A percentile compares a stretch with the other conserved stretches of the same genome.
phyloP scores from a whole-genome alignment of 2,113 vertebrate genomes.

The Notarius quadriscutis region DNA sequence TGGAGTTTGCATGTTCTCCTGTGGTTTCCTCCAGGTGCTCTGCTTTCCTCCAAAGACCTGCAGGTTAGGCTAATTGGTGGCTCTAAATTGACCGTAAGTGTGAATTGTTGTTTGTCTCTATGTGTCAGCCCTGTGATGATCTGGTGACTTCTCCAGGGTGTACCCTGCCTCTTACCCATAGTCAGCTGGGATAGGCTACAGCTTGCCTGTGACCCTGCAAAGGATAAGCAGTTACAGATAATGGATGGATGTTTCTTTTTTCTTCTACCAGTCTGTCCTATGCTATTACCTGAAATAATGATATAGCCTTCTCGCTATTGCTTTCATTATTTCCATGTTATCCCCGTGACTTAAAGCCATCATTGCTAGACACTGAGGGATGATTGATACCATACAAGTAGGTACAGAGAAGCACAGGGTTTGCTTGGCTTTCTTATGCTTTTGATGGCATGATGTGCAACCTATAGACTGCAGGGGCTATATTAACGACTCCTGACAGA shows the following conservation, averaged over 20 bases:
- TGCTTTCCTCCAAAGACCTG: too few species aligned
- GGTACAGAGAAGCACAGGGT: background rate
- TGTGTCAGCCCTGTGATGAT: too few species aligned
- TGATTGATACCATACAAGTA: conserved; percentile 2
- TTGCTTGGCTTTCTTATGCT: conserved; percentile 22
- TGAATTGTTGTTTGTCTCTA: too few species aligned
- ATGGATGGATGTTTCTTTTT: background rate
- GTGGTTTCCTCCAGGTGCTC: too few species aligned
- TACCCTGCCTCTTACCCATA: too few species aligned
- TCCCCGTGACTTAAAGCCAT: background rate
- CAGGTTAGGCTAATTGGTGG: too few species aligned
- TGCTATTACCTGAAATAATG: background rate
- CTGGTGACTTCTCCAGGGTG: too few species aligned
- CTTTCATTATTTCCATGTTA: conserved; percentile 37
- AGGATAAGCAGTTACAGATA: too few species aligned
- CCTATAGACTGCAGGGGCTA: background rate
- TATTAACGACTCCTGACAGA: conserved; percentile 12
- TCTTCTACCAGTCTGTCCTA: background rate
- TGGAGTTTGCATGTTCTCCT: too few species aligned
- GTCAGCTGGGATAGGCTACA: too few species aligned
- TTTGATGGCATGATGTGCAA: conserved; percentile 14
- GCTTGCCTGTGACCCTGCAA: too few species aligned
- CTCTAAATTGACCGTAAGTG: too few species aligned
- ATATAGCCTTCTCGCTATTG: conserved; percentile 6
- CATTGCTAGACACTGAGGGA: background rate